phyloP scores from a whole-genome alignment of 1,140 invertebrate species.

The Forficula auricularia region DNA sequence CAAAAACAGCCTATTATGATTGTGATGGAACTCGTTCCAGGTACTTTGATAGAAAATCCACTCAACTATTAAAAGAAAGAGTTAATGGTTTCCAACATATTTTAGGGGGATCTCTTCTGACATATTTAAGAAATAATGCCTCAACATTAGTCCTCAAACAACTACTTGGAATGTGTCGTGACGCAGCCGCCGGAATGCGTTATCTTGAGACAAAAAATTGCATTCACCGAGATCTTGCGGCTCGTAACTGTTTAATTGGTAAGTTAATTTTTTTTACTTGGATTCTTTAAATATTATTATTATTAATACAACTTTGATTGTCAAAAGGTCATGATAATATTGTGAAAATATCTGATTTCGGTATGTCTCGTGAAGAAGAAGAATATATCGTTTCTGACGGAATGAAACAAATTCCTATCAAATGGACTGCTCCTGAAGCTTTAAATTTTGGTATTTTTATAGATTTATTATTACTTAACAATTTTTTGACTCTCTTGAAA shows the following conservation, averaged over 20 bases:
- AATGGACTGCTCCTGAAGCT: slow-evolving; percentile 94
- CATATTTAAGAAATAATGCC: slow-evolving; percentile 66
- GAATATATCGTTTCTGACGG: slow-evolving; percentile 93
- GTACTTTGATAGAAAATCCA: no score
- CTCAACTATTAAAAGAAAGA: no score
- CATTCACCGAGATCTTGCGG: slow-evolving; percentile 90
- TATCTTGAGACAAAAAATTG: slow-evolving; percentile 93
- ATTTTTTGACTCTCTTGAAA: background rate
- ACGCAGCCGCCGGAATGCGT: slow-evolving; percentile 85
- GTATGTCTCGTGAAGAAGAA: slow-evolving; percentile 93
- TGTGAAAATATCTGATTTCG: slow-evolving; percentile 95
- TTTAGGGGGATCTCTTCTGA: slow-evolving; percentile 76
- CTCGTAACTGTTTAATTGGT: slow-evolving; percentile 83
- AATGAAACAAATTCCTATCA: slow-evolving; percentile 96
- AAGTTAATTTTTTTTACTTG: slow-evolving; percentile 19
- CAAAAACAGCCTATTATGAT: slow-evolving; percentile 98
- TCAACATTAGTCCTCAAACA: slow-evolving; percentile 46
- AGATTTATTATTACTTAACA: slow-evolving; percentile 5
- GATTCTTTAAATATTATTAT: slow-evolving; percentile 7
- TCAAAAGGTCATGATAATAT: slow-evolving; percentile 56
- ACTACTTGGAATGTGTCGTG: slow-evolving; percentile 76
- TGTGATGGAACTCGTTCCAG: slow-evolving; percentile 92
- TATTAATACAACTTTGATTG: slow-evolving; percentile 14
- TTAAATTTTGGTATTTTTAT: slow-evolving; percentile 75
- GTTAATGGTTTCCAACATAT: no score